Evolutionary conservation across 2,797 vertebrate genomes (phyloP), one percentile per base, ranked within the genome.

Genomic region (Protosalanx chinensis): DNA sequence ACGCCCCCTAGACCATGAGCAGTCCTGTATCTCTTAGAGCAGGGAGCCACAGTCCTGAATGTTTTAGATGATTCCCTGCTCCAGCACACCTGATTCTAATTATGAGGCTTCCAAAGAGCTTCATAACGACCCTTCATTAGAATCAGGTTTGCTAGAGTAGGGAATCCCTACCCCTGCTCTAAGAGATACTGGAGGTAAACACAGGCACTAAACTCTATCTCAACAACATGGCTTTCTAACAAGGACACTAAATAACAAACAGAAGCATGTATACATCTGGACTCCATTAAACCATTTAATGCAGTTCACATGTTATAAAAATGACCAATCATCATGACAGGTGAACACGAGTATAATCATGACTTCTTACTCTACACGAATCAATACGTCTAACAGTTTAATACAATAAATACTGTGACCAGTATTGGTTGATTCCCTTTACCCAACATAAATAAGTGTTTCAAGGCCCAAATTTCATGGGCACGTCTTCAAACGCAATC

Each of bases 1-100:
- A 64, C 79, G 73, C 79, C 79, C 69, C 69, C 67, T 32, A 35
- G 58, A 8, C 10, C 27, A 68, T 3, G 15, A 37, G 10, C 56
- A 30, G 32, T 23, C 56, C 32, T 15, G 61, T 33, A 63, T n/a
- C n/a, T n/a, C n/a, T n/a, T n/a, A n/a, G n/a, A n/a, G n/a, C n/a
- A n/a, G n/a, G n/a, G n/a, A n/a, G n/a, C n/a, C n/a, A n/a, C n/a
- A n/a, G n/a, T n/a, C n/a, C n/a, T n/a, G n/a, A n/a, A n/a, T n/a
- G n/a, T n/a, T n/a, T n/a, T n/a, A n/a, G n/a, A n/a, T n/a, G n/a
- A n/a, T n/a, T n/a, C n/a, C n/a, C n/a, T n/a, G n/a, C n/a, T n/a
- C n/a, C n/a, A n/a, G n/a, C n/a, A n/a, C n/a, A n/a, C n/a, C n/a
- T n/a, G n/a, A n/a, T n/a, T n/a, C n/a, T n/a, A n/a, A n/a, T n/a